A percentile compares a stretch with the other conserved stretches of the same genome.
These are phyloP conservation scores for Torymus aiolomorphi DNA, from an alignment of 2,888 invertebrate species.

Conservation along the genomic window DNA sequence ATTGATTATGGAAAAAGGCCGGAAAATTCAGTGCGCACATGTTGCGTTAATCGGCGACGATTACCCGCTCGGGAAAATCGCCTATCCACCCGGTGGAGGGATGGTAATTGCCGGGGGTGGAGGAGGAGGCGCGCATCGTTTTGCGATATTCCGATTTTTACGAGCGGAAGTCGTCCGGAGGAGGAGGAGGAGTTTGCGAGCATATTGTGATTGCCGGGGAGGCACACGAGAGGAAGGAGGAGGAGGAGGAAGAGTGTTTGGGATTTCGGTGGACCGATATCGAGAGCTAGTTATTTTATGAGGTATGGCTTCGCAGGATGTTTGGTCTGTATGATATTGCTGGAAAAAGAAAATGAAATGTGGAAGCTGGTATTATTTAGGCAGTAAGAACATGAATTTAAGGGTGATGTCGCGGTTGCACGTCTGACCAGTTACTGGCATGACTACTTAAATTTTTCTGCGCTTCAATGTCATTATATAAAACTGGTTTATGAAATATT, in stretches of 20 bases:
- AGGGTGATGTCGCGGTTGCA: no score
- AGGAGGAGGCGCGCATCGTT: neutral
- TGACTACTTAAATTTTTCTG: conserved; percentile 7
- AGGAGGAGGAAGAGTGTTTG: neutral
- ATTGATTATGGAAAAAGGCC: conserved; percentile 33
- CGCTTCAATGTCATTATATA: no score
- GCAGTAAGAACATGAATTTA: no score
- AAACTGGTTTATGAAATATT: no score
- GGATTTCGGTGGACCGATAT: neutral
- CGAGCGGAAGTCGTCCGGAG: neutral
- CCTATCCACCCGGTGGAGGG: neutral
- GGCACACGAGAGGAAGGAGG: neutral
- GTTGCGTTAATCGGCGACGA: conserved; percentile 40
- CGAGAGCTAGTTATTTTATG: no score
- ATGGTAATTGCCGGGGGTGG: conserved; percentile 1
- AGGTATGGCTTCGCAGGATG: no score
- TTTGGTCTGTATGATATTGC: neutral
- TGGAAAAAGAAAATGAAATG: neutral
- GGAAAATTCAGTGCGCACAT: conserved; percentile 3
- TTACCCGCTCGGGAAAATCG: neutral
- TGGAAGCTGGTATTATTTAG: no score
- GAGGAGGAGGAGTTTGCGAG: neutral
- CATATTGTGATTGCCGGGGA: conserved; percentile 11
- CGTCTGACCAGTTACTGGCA: neutral
- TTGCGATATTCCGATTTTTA: conserved; percentile 39